Conservation (phyloP, 1,140 invertebrate genomes). For the Colletes latitarsis region DNA sequence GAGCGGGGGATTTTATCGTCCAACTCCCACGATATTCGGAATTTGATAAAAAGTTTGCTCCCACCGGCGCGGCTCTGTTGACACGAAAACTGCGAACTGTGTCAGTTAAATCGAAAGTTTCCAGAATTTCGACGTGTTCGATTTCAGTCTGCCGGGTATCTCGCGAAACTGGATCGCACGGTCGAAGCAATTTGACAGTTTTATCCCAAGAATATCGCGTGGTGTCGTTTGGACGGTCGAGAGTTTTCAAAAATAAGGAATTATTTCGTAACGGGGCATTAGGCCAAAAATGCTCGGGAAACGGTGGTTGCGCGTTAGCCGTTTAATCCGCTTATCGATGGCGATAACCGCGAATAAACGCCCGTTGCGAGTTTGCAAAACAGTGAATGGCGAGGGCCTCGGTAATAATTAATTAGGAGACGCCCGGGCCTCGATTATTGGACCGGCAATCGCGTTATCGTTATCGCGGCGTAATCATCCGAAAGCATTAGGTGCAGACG, state of each 20-base stretch:
- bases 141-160: too few relatives aligned
- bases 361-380: slow-evolving; percentile 10
- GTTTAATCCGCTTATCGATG: not conserved
- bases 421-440: slow-evolving; percentile 44
- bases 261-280: too few relatives aligned
- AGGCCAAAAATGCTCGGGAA: not conserved
- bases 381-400: not conserved
- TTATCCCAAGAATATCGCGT: too few relatives aligned
- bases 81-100: slow-evolving; percentile 24
- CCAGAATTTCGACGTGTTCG: not conserved
- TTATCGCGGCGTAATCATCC: slow-evolving; percentile 44
- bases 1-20: not conserved
- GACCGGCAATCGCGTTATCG: slow-evolving; percentile 48
- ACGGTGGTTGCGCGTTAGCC: too few relatives aligned
- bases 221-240: too few relatives aligned
- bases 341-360: slow-evolving; percentile 4
- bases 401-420: slow-evolving; percentile 61
- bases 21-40: not conserved
- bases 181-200: not conserved
- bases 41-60: slow-evolving; percentile 20
- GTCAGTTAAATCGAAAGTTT: not conserved
- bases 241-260: too few relatives aligned
- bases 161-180: not conserved
- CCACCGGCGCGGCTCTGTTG: slow-evolving; percentile 1
- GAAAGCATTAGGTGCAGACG: slow-evolving; percentile 55